These are phyloP conservation scores for Anaspis maculata DNA, from an alignment of 2,888 invertebrate species.

Conservation along the genomic window DNA sequence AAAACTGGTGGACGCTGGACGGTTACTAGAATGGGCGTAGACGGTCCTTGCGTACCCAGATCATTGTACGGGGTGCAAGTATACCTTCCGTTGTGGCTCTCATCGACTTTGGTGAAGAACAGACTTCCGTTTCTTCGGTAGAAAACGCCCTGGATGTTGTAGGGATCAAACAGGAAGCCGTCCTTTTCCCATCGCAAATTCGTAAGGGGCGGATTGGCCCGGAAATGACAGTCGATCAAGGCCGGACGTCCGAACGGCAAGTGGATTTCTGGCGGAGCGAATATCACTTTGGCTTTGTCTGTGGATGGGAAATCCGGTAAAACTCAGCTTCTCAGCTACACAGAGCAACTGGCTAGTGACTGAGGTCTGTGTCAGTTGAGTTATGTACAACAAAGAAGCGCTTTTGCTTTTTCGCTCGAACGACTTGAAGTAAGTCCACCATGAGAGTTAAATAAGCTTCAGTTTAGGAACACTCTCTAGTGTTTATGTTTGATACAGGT, in stretches of 20 bases:
- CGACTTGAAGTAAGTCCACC: too few relatives aligned
- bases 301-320: too few relatives aligned
- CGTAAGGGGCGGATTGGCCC: slow-evolving; percentile 84
- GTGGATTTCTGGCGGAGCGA: slow-evolving; percentile 75
- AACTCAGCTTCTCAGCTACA: too few relatives aligned
- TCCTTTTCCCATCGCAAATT: slow-evolving; percentile 91
- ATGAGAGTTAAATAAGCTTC: too few relatives aligned
- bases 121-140: slow-evolving; percentile 78
- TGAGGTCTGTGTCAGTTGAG: too few relatives aligned
- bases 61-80: slow-evolving; percentile 88
- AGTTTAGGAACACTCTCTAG: too few relatives aligned
- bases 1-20: slow-evolving; percentile 82
- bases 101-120: slow-evolving; percentile 66
- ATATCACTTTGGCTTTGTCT: slow-evolving; percentile 90
- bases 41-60: slow-evolving; percentile 78
- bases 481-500: too few relatives aligned
- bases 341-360: too few relatives aligned
- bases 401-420: too few relatives aligned
- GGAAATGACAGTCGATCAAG: slow-evolving; percentile 82
- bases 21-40: slow-evolving; percentile 73
- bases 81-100: slow-evolving; percentile 77
- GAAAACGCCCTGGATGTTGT: slow-evolving; percentile 80
- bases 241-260: slow-evolving; percentile 77
- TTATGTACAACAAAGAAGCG: background rate
- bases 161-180: slow-evolving; percentile 82